Conservation (phyloP, 2,113 vertebrate species). For the Cavia porcellus region DNA sequence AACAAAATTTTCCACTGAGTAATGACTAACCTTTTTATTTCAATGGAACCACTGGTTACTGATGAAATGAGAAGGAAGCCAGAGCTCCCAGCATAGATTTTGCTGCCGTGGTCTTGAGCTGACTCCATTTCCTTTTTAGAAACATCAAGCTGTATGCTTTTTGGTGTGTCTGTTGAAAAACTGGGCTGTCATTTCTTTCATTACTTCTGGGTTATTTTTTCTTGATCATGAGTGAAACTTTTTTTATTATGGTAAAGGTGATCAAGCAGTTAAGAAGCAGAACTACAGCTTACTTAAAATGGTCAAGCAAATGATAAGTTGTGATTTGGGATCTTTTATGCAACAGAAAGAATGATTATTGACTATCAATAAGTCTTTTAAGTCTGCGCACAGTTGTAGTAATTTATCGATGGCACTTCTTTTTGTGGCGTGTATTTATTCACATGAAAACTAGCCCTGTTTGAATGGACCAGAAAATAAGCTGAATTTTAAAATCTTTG, state of each 20-base stretch:
- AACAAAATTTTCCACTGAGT: constrained; percentile 77
- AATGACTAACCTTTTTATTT: constrained; percentile 77
- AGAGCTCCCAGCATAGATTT: constrained; percentile 7
- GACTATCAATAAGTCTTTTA: neutral
- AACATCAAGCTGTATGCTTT: constrained; percentile 4
- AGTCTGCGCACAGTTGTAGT: neutral
- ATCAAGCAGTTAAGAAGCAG: constrained; percentile 1
- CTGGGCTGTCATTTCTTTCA: constrained; percentile 5
- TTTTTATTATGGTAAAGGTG: neutral
- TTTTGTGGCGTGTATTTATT: neutral
- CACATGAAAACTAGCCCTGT: neutral
- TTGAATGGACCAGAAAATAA: neutral
- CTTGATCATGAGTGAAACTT: neutral
- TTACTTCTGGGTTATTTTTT: constrained; percentile 56
- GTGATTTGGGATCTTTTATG: neutral
- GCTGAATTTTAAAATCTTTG: neutral
- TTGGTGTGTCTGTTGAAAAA: constrained; percentile 52
- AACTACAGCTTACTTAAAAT: neutral
- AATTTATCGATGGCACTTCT: neutral
- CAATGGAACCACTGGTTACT: constrained; percentile 38
- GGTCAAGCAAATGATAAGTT: neutral
- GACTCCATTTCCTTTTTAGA: constrained; percentile 68
- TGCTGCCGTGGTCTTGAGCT: constrained; percentile 38
- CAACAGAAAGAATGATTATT: neutral
- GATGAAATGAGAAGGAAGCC: constrained; percentile 37